These are phyloP conservation scores for Oreonectes daqikongensis DNA, from an alignment of 2,797 vertebrate species.

Conservation along the genomic window DNA sequence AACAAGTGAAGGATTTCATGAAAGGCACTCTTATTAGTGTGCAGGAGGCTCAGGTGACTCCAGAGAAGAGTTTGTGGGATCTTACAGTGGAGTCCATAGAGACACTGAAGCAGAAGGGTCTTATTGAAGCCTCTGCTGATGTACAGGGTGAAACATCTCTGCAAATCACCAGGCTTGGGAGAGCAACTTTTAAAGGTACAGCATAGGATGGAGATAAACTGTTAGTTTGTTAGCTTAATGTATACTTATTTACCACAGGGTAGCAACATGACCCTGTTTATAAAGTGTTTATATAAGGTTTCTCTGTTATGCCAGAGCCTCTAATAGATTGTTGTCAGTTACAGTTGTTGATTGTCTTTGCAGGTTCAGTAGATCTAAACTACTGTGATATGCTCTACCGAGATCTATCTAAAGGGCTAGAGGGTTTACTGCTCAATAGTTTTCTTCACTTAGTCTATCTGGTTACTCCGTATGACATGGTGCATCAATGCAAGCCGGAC, in stretches of 20 bases:
- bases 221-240: too few relatives aligned
- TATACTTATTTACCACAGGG: background rate
- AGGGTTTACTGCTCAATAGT: conserved; percentile 88
- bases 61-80: conserved; percentile 78
- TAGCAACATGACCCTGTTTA: background rate
- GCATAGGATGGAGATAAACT: background rate
- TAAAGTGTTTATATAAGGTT: too few relatives aligned
- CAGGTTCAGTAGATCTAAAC: conserved; percentile 89
- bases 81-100: conserved; percentile 72
- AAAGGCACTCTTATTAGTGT: conserved; percentile 82
- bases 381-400: conserved; percentile 82
- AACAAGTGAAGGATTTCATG: conserved; percentile 81
- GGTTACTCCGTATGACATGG: conserved; percentile 88
- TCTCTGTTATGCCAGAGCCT: too few relatives aligned
- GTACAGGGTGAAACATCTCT: conserved; percentile 60
- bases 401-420: conserved; percentile 87
- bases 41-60: conserved; percentile 79
- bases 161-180: conserved; percentile 84
- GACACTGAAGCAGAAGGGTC: conserved; percentile 78
- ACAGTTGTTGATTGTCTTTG: conserved; percentile 31
- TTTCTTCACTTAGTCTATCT: conserved; percentile 90
- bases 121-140: conserved; percentile 68
- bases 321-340: conserved; percentile 13
- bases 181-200: conserved; percentile 89
- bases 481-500: conserved; percentile 82